A percentile compares a stretch with the other conserved stretches of the same genome.
phyloP scores from a whole-genome alignment of 2,888 invertebrate species.

The Heteromyza rotundicornis region DNA sequence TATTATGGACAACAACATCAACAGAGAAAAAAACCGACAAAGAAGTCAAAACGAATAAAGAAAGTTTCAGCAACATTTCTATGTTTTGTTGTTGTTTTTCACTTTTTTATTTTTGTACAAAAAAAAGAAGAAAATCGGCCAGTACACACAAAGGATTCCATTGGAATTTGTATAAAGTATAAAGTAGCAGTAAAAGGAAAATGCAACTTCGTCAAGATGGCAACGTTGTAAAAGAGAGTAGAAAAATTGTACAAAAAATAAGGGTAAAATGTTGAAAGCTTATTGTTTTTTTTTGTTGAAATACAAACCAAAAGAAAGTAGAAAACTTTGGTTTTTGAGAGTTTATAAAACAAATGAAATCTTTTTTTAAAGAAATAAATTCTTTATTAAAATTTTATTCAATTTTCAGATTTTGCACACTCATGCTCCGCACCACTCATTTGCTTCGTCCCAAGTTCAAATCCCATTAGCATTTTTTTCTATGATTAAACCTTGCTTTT shows the following conservation, averaged over 20 bases:
- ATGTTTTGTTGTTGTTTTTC: slow-evolving; percentile 21
- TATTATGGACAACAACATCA: slow-evolving; percentile 15
- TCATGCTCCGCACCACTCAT: too few relatives aligned
- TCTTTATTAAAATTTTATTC: too few relatives aligned
- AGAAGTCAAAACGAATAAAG: slow-evolving; percentile 6
- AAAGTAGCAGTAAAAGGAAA: slow-evolving; percentile 10
- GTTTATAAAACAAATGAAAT: neutral
- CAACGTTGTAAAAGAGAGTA: neutral
- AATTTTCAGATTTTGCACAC: too few relatives aligned
- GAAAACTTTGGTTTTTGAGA: neutral
- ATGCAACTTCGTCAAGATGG: slow-evolving; percentile 8
- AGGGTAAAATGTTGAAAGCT: neutral
- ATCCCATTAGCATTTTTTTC: too few relatives aligned
- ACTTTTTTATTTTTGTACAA: slow-evolving; percentile 5
- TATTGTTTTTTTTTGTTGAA: neutral
- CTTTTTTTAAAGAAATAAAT: too few relatives aligned
- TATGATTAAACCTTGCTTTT: slow-evolving; percentile 21
- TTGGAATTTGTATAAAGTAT: slow-evolving; percentile 22
- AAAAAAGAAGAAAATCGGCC: slow-evolving; percentile 15
- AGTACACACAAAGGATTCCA: slow-evolving; percentile 21
- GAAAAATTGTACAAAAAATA: neutral
- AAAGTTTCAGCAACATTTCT: slow-evolving; percentile 12
- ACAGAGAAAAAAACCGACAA: neutral
- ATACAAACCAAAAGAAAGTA: neutral
- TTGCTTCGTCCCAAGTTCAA: too few relatives aligned